Conservation (phyloP, 2,797 vertebrate genomes). For the Phoebastria nigripes region DNA sequence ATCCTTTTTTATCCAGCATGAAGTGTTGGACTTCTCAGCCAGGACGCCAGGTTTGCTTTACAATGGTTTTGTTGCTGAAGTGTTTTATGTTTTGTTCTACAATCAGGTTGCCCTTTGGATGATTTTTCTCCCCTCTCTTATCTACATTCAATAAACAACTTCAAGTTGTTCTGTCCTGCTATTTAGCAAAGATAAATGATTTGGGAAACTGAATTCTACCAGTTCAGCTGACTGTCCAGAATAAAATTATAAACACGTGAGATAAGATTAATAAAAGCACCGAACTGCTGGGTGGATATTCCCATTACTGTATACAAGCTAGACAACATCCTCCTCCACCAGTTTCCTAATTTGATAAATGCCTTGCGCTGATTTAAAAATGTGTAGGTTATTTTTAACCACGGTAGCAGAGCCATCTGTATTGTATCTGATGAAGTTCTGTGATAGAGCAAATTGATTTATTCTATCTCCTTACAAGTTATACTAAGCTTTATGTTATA, state of each 20-base stretch:
- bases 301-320: slow-evolving; percentile 1
- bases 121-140: accelerated
- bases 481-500: slow-evolving; percentile 62
- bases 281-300: slow-evolving; percentile 4
- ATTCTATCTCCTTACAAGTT: slow-evolving; percentile 55
- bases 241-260: not conserved
- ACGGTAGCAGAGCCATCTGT: slow-evolving; percentile 58
- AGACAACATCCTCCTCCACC: slow-evolving; percentile 34
- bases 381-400: slow-evolving; percentile 56
- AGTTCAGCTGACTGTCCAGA: not conserved
- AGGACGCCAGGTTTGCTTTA: not conserved
- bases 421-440: slow-evolving; percentile 67
- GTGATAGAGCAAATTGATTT: slow-evolving; percentile 66
- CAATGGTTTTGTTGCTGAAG: not conserved
- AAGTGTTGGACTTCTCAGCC: not conserved
- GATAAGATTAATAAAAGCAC: slow-evolving; percentile 11
- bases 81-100: not conserved
- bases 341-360: slow-evolving; percentile 47
- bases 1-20: not conserved
- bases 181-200: not conserved
- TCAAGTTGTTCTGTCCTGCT: not conserved
- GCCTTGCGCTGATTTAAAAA: slow-evolving; percentile 50
- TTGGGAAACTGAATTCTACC: not conserved
- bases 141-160: not conserved
- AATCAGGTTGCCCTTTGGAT: not conserved